Evolutionary conservation across 2,113 vertebrate genomes (phyloP).

Genomic region (Oryzias melastigma): DNA sequence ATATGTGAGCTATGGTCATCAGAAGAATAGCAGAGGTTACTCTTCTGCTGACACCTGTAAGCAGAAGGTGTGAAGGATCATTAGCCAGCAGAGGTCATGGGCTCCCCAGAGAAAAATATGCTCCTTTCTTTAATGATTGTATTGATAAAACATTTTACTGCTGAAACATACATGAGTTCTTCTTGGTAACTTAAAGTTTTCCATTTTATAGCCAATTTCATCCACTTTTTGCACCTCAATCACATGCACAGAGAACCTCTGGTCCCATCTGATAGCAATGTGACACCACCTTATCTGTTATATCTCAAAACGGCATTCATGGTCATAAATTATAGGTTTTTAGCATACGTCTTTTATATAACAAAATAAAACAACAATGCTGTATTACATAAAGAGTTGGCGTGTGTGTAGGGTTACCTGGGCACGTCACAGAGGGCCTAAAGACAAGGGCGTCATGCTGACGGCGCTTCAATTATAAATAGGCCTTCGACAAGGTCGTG

Average conservation of each 20-base stretch:
- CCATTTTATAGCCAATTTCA: slow-evolving; percentile 24
- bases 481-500: slow-evolving; percentile 53
- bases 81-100: slow-evolving; percentile 46
- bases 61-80: slow-evolving; percentile 18
- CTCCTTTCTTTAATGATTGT: slow-evolving; percentile 3
- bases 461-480: slow-evolving; percentile 74
- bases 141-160: slow-evolving; percentile 5
- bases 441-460: slow-evolving; percentile 24
- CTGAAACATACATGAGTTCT: slow-evolving; percentile 26
- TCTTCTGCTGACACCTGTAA: slow-evolving; percentile 35
- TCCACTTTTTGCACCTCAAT: background rate
- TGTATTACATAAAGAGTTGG: no score
- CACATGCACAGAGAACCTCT: slow-evolving; percentile 1
- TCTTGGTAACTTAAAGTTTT: background rate
- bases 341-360: no score
- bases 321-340: background rate
- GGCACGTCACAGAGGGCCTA: slow-evolving; percentile 43
- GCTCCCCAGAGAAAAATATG: slow-evolving; percentile 13
- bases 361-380: no score
- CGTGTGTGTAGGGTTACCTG: background rate
- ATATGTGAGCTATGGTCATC: no score
- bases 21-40: slow-evolving; percentile 48
- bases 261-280: background rate
- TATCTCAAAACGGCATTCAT: background rate
- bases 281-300: background rate